Conservation (phyloP, 2,113 vertebrate genomes). For the Tenebrosternarchus preto region DNA sequence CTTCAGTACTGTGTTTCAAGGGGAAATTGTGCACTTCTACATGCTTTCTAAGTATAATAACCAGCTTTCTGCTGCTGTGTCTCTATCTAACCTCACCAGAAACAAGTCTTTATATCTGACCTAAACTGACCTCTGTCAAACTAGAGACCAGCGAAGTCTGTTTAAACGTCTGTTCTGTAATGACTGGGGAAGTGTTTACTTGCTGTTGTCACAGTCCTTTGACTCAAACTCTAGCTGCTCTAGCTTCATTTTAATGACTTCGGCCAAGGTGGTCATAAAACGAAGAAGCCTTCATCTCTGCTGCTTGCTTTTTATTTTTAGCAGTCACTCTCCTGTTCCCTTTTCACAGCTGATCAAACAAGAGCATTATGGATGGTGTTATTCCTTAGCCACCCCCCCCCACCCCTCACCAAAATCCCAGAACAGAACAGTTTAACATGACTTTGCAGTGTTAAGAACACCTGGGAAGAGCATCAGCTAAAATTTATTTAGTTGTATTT, state of each 20-base stretch:
- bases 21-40: constrained; percentile 46
- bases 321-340: not conserved
- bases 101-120: constrained; percentile 50
- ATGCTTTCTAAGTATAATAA: constrained; percentile 62
- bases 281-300: constrained; percentile 21
- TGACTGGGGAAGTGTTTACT: constrained; percentile 61
- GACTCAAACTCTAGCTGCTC: constrained; percentile 43
- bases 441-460: constrained; percentile 10
- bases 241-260: constrained; percentile 53
- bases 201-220: constrained; percentile 40
- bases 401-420: not conserved
- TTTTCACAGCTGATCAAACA: constrained; percentile 51
- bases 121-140: constrained; percentile 47
- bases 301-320: not conserved
- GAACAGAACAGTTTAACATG: not conserved
- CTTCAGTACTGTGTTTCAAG: constrained; percentile 48
- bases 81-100: constrained; percentile 43
- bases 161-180: constrained; percentile 45
- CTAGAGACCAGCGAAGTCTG: constrained; percentile 41
- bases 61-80: constrained; percentile 34
- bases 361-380: constrained; percentile 46
- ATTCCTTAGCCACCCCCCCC: constrained; percentile 23
- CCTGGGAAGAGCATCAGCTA: not conserved
- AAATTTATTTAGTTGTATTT: not conserved
- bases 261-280: constrained; percentile 51